Evolutionary conservation across 2,888 invertebrate species (phyloP).

Genomic region (Lasioglossum morio): DNA sequence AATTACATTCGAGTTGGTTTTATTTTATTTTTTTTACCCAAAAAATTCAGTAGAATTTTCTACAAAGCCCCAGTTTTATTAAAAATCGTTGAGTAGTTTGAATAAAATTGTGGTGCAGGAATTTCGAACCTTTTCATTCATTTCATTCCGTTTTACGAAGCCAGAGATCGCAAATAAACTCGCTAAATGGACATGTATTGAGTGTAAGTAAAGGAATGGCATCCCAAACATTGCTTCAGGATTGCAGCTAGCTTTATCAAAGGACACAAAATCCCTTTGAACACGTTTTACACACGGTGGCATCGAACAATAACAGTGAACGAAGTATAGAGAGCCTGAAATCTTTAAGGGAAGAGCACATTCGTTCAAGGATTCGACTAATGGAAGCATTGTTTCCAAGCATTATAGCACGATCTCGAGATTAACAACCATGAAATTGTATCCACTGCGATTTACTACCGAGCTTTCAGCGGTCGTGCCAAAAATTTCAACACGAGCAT

Average conservation of each 20-base stretch:
- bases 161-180: not conserved
- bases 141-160: not conserved
- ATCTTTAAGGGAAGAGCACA: not conserved
- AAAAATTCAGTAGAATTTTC: not conserved
- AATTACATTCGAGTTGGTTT: not conserved
- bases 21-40: not conserved
- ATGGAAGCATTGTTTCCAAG: not conserved
- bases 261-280: not conserved
- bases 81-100: not conserved
- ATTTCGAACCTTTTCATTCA: not conserved
- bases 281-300: not conserved
- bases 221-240: not conserved
- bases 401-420: not conserved
- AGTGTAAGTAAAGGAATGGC: not conserved
- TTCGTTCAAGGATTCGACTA: not conserved
- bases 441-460: not conserved
- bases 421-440: not conserved
- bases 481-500: not conserved
- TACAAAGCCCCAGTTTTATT: not conserved
- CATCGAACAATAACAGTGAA: not conserved
- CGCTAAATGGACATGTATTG: not conserved
- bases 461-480: not conserved
- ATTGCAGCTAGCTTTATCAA: not conserved
- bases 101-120: not conserved
- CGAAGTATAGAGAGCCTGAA: not conserved